Percentiles rank a stretch among this genome's conserved stretches.
Evolutionary conservation across 2,797 vertebrate genomes (phyloP).

Genomic region (Potorous gilbertii): DNA sequence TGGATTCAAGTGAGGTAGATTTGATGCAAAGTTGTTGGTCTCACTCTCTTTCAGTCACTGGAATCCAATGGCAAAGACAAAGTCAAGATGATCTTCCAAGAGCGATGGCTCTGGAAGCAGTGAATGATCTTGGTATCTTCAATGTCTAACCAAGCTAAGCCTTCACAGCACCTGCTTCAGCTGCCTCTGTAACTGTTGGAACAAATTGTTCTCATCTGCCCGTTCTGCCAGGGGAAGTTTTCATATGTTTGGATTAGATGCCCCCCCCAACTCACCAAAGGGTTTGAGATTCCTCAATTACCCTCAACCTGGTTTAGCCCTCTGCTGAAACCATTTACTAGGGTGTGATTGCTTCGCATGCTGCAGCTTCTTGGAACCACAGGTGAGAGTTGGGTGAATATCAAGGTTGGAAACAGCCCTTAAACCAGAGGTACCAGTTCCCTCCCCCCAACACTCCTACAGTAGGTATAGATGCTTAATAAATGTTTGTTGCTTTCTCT

Average conservation of each 20-base stretch:
- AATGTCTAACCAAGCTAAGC: too few species aligned
- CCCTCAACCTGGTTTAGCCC: too few species aligned
- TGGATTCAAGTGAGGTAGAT: not conserved
- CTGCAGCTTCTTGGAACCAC: not conserved
- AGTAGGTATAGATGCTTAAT: not conserved
- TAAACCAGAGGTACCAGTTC: not conserved
- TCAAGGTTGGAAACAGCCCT: not conserved
- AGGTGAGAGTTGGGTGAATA: not conserved
- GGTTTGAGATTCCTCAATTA: too few species aligned
- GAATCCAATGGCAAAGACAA: not conserved
- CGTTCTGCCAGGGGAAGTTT: not conserved
- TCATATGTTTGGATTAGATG: not conserved
- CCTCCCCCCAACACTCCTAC: not conserved
- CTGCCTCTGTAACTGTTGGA: not conserved
- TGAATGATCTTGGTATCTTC: not conserved
- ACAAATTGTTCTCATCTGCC: not conserved
- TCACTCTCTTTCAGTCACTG: not conserved
- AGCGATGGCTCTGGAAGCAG: not conserved
- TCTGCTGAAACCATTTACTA: not conserved
- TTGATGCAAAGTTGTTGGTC: not conserved
- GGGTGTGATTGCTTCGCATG: not conserved
- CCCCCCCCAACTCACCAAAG: too few species aligned
- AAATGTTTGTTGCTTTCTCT: not conserved
- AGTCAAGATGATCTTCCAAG: not conserved
- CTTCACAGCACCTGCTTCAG: not conserved